phyloP scores from a whole-genome alignment of 1,140 invertebrate species.

The Drosophila watanabei region DNA sequence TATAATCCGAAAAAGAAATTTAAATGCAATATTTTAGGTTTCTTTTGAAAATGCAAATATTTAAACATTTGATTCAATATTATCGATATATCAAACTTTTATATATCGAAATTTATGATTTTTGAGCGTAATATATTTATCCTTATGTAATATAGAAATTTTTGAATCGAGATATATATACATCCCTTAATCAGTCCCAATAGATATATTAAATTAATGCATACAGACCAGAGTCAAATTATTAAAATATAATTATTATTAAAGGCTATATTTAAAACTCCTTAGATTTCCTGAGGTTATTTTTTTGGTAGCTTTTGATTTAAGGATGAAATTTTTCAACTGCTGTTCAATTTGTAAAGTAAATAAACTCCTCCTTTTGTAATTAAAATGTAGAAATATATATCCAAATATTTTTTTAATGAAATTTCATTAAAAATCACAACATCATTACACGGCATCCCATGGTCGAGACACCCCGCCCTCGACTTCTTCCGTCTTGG shows the following conservation, averaged over 20 bases:
- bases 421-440: not conserved
- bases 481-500: not conserved
- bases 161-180: no score
- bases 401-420: not conserved
- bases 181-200: no score
- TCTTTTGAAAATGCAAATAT: not conserved
- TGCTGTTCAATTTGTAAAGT: not conserved
- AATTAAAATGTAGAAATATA: not conserved
- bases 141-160: no score
- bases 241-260: not conserved
- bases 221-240: not conserved
- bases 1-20: not conserved
- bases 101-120: no score
- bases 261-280: no score
- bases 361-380: not conserved
- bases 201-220: not conserved
- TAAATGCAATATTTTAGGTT: not conserved
- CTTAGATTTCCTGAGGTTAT: rapidly evolving
- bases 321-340: rapidly evolving
- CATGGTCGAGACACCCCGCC: not conserved
- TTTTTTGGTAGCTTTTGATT: not conserved
- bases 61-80: not conserved
- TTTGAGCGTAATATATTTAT: no score
- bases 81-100: no score
- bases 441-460: slow-evolving; percentile 6